Conservation (phyloP, 2,797 vertebrate species). For the Sebastes variabilis region DNA sequence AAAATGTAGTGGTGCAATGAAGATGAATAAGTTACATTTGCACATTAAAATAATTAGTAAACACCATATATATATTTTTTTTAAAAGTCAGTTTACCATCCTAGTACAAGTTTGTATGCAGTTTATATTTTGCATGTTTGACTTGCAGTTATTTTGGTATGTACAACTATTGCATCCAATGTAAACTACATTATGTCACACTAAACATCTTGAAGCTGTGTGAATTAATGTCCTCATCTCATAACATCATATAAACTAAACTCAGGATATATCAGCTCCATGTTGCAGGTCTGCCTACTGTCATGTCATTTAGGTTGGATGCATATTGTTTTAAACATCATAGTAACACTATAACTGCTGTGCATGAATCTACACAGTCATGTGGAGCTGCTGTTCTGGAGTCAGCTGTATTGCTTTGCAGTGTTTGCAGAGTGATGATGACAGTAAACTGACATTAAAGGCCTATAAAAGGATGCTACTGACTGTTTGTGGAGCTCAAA, state of each 20-base stretch:
- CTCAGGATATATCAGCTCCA: background rate
- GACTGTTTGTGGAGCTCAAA: conserved; percentile 8
- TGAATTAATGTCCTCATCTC: background rate
- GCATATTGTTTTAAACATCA: background rate
- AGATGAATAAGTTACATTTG: too few species aligned
- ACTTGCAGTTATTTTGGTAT: background rate
- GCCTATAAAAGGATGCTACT: conserved; percentile 2
- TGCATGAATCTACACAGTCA: background rate
- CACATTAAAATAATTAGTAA: too few species aligned
- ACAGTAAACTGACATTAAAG: background rate
- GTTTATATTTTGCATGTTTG: background rate
- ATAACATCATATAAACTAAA: background rate
- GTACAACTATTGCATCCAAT: too few species aligned
- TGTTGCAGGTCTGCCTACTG: background rate
- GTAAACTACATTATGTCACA: too few species aligned
- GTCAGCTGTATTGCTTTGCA: background rate
- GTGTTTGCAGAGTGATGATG: background rate
- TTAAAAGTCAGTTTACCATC: background rate
- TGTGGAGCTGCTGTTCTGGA: background rate
- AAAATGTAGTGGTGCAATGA: too few species aligned
- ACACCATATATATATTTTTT: background rate
- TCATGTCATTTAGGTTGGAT: background rate
- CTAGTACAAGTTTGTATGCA: background rate
- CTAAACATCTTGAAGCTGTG: too few species aligned
- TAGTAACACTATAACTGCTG: background rate